Evolutionary conservation across 92 coral and sea anemone genomes (phyloP), one percentile per base, ranked within the genome.

Genomic region (Heliopora coerulea): DNA sequence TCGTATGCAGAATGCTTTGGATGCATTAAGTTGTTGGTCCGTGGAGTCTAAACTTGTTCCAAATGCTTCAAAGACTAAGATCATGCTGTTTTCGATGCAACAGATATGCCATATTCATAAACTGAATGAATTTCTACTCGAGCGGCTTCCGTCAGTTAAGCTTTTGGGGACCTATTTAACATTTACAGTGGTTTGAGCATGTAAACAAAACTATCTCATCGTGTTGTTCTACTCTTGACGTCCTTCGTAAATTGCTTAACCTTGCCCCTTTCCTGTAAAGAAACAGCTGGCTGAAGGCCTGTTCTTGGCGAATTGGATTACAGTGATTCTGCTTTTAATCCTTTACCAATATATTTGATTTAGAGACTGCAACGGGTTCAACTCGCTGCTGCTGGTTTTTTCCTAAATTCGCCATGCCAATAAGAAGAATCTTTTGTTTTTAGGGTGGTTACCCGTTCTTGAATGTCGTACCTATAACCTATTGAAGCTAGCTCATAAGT

Each of bases 361-460:
- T 11, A 54, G 60, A 54, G 60, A 13, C 60, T 54, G 26, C 60
- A 54, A 12, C 24, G 60, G 9, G 60, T 54, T 21, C 60, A 54
- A 54, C 60, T 20, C 17, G 57, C 37, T 19, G 59, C 74, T 24
- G 74, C 59, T 13, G 33, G 74, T 23, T 67, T 66, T 40, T 29
- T 67, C 32, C 23, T 67, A 4, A 67, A 27, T 11, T 0, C 18
- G 34, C 30, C 44, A 66, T 67, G 59, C 54, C 25, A 67, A 67
- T 41, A 19, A 67, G 28, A 48, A 39, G 54, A 19, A 17, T 15
- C 32, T 41, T 29, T 26, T 21, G n/a, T 19, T 9, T 9, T 27
- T 54, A 0, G 29, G 29, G 17, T 24, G 58, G 58, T 24, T 52
- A 52, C 58, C 58, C 17, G 17, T 52, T 24, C 27, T 18, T 52